Evolutionary conservation across 2,113 vertebrate genomes (phyloP).

Genomic region (Alethe castanea): DNA sequence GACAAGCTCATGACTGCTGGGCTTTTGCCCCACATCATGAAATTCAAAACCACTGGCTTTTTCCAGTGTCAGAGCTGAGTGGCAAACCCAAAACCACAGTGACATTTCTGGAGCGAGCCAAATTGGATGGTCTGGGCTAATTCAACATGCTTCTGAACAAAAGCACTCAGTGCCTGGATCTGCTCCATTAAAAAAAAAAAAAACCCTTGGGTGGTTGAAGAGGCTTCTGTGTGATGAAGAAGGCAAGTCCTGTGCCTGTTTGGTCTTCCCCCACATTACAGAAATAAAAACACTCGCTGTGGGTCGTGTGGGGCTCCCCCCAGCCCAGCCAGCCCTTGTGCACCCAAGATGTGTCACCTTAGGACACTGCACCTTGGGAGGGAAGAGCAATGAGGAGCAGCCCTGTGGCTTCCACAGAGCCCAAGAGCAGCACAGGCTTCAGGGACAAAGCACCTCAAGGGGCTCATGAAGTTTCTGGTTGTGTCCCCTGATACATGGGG

Average conservation of each 20-base stretch:
- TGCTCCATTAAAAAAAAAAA: neutral
- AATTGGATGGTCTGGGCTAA: neutral
- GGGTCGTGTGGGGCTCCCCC: neutral
- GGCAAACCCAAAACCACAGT: neutral
- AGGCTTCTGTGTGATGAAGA: neutral
- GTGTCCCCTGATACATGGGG: neutral
- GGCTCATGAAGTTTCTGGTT: neutral
- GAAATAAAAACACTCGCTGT: neutral
- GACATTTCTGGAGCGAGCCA: neutral
- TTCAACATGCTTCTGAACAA: neutral
- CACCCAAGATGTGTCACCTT: neutral
- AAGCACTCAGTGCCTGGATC: neutral
- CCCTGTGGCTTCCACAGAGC: neutral
- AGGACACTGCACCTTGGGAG: neutral
- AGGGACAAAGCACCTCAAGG: neutral
- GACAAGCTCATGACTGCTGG: neutral
- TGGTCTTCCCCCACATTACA: neutral
- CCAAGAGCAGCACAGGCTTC: neutral
- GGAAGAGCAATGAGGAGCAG: neutral
- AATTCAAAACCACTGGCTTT: neutral
- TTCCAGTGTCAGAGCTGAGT: neutral
- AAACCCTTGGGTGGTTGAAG: neutral
- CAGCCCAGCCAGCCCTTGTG: neutral
- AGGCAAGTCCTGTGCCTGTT: neutral
- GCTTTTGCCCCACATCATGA: neutral